Evolutionary conservation across 1,140 invertebrate genomes (phyloP).

Genomic region (Drosophila kurseongensis): DNA sequence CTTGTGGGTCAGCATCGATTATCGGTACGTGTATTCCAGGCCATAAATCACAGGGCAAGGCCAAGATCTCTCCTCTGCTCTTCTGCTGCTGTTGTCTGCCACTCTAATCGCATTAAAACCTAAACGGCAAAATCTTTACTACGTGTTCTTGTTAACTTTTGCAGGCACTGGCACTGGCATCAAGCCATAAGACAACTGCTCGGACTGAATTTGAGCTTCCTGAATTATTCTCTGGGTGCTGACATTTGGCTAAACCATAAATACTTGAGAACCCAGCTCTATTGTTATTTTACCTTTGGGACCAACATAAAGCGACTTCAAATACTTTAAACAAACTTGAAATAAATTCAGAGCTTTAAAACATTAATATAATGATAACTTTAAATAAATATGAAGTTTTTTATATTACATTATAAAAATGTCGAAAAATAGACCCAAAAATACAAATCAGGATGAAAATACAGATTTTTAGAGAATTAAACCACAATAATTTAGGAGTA

Average conservation of each 20-base stretch:
- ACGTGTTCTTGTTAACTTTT: constrained; percentile 78
- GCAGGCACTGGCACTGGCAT: constrained; percentile 19
- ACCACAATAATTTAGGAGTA: no score
- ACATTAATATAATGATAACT: no score
- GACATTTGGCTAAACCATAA: constrained; percentile 36
- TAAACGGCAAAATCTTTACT: constrained; percentile 75
- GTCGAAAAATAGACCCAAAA: no score
- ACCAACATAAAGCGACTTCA: background rate
- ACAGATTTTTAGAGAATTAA: no score
- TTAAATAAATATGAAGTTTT: no score
- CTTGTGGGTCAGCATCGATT: constrained; percentile 55
- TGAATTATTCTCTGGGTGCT: constrained; percentile 28
- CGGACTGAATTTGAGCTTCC: background rate
- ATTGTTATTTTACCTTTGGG: constrained; percentile 6
- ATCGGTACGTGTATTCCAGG: constrained; percentile 50
- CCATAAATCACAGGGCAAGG: constrained; percentile 66
- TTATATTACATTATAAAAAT: no score
- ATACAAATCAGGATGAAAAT: no score
- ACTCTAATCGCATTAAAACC: constrained; percentile 79
- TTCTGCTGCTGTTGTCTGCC: constrained; percentile 44
- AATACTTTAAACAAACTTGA: background rate
- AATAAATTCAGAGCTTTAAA: background rate
- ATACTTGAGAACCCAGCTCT: constrained; percentile 24
- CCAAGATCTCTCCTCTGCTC: constrained; percentile 22
- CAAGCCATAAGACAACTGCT: constrained; percentile 15